Evolutionary conservation across 2,888 invertebrate species (phyloP).

Genomic region (Arrhopalites spinosus): DNA sequence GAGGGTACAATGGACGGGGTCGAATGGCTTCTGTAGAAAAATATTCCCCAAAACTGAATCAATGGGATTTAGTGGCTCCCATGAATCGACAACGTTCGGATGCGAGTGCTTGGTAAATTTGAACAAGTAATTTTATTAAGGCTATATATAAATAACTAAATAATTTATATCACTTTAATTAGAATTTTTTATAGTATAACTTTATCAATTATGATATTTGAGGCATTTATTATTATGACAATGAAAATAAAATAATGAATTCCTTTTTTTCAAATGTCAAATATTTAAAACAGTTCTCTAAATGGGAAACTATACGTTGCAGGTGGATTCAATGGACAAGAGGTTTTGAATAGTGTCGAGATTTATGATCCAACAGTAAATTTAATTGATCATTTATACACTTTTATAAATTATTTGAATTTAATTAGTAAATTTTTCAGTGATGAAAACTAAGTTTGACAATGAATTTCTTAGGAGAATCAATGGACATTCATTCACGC

Average conservation of each 20-base stretch:
- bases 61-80: constrained; percentile 83
- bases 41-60: constrained; percentile 75
- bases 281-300: no score
- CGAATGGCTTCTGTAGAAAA: constrained; percentile 84
- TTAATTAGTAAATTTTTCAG: no score
- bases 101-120: constrained; percentile 42
- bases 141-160: neutral
- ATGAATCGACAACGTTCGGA: constrained; percentile 68
- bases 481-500: constrained; percentile 75
- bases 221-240: constrained; percentile 67
- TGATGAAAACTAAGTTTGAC: neutral
- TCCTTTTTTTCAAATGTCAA: no score
- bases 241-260: no score
- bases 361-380: constrained; percentile 68
- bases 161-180: no score
- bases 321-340: constrained; percentile 77
- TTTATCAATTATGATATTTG: constrained; percentile 66
- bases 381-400: neutral
- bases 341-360: constrained; percentile 76
- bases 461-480: constrained; percentile 57
- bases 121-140: no score
- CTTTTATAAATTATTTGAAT: no score
- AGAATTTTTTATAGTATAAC: no score
- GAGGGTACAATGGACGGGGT: constrained; percentile 76
- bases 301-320: constrained; percentile 55